phyloP scores from a whole-genome alignment of 2,797 vertebrate genomes.

The Smutsia gigantea region DNA sequence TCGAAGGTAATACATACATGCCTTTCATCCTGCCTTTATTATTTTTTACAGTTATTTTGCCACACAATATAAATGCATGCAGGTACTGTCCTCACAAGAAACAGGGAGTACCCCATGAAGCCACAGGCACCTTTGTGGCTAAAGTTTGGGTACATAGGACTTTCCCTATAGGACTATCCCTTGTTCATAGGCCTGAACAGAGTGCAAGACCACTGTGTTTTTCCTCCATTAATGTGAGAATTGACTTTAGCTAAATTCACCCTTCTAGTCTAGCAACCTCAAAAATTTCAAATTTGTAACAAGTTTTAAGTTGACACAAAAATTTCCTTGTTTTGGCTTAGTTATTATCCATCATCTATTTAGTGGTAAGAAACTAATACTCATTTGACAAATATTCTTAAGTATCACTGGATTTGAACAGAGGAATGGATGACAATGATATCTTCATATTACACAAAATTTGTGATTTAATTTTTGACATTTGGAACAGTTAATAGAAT shows the following conservation, averaged over 20 bases:
- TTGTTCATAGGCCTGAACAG: neutral
- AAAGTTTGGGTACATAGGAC: neutral
- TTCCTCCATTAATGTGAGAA: neutral
- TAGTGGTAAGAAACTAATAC: neutral
- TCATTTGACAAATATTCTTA: neutral
- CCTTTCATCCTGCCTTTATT: neutral
- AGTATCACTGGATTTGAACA: neutral
- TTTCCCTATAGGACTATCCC: too few species aligned
- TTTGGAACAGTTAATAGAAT: neutral
- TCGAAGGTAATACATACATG: neutral
- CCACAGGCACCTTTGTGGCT: neutral
- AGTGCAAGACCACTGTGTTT: neutral
- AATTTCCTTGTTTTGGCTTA: neutral
- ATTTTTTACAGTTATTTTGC: neutral
- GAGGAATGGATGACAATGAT: neutral
- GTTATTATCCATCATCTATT: neutral
- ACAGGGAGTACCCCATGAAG: fast-evolving
- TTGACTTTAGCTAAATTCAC: neutral
- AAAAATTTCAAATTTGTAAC: neutral
- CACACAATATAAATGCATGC: neutral
- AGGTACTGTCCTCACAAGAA: neutral
- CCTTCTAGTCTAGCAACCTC: neutral
- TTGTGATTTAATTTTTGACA: neutral
- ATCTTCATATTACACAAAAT: neutral
- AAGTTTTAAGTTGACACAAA: neutral